A percentile compares a stretch with the other conserved stretches of the same genome.
Conservation (phyloP, 2,113 vertebrate genomes). For the Equus quagga region DNA sequence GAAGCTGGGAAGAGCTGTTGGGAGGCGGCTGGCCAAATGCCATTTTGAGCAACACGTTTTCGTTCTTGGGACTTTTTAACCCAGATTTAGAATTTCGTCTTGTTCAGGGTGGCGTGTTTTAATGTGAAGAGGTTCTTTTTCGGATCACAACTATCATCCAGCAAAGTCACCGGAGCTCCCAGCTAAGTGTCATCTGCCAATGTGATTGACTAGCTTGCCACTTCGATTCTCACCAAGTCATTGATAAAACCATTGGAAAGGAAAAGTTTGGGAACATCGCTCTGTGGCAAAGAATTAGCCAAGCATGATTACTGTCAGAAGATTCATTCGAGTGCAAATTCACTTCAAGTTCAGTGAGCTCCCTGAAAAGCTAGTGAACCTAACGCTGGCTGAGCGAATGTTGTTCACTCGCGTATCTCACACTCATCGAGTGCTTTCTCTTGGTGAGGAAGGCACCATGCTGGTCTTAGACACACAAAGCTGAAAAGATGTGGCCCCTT, state of each 20-base stretch:
- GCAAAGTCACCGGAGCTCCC: neutral
- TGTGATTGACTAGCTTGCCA: neutral
- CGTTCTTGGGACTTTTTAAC: constrained; percentile 57
- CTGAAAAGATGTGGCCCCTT: neutral
- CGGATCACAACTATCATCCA: neutral
- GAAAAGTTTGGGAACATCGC: neutral
- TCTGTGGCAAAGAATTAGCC: neutral
- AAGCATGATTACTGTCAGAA: neutral
- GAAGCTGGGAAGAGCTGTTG: constrained; percentile 11
- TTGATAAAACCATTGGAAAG: neutral
- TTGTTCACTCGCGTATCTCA: neutral
- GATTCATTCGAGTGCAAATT: neutral
- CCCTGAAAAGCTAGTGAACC: neutral
- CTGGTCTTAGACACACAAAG: neutral
- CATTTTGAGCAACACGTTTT: constrained; percentile 62
- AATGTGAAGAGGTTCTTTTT: constrained; percentile 26
- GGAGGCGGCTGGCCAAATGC: constrained; percentile 63
- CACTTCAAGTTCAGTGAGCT: neutral
- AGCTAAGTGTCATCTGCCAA: neutral
- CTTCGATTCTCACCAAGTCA: neutral
- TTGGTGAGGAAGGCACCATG: neutral
- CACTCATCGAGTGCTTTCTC: neutral
- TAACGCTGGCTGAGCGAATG: neutral
- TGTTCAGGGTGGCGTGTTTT: constrained; percentile 33
- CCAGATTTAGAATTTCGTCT: constrained; percentile 61